These are phyloP conservation scores for Gobiocypris rarus DNA, from an alignment of 2,113 vertebrate species.

Conservation along the genomic window DNA sequence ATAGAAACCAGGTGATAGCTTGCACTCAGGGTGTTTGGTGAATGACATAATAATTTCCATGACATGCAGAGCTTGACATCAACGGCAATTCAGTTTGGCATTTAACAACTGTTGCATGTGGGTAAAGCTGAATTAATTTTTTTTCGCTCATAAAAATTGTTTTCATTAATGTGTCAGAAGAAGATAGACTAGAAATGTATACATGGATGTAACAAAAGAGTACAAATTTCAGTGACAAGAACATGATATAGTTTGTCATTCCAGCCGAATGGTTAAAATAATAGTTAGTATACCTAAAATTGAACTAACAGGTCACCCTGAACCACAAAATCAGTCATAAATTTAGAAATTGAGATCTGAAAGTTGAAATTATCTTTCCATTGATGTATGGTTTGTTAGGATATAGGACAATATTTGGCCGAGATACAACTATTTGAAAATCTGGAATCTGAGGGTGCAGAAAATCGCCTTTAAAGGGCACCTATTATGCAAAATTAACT, in stretches of 20 bases:
- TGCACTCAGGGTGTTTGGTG: conserved; percentile 58
- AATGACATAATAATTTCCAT: conserved; percentile 77
- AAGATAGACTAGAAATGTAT: background rate
- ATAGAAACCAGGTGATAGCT: conserved; percentile 75
- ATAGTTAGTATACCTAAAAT: background rate
- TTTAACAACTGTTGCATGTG: conserved; percentile 1
- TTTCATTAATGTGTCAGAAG: background rate
- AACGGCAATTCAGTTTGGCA: conserved; percentile 47
- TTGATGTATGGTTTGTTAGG: no score
- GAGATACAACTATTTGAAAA: no score
- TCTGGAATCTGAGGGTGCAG: no score
- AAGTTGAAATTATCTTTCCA: no score
- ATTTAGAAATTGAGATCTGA: no score
- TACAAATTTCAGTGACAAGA: background rate
- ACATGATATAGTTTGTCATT: background rate
- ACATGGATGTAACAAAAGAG: background rate
- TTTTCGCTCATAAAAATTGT: background rate
- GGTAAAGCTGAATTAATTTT: background rate
- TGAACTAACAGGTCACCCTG: background rate
- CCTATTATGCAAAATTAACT: no score
- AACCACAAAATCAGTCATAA: no score
- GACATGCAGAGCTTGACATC: conserved; percentile 63
- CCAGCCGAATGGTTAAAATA: no score
- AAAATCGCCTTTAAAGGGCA: no score
- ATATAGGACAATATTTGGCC: no score